Evolutionary conservation across 2,113 vertebrate genomes (phyloP).

Genomic region (Pseudopipra pipra): DNA sequence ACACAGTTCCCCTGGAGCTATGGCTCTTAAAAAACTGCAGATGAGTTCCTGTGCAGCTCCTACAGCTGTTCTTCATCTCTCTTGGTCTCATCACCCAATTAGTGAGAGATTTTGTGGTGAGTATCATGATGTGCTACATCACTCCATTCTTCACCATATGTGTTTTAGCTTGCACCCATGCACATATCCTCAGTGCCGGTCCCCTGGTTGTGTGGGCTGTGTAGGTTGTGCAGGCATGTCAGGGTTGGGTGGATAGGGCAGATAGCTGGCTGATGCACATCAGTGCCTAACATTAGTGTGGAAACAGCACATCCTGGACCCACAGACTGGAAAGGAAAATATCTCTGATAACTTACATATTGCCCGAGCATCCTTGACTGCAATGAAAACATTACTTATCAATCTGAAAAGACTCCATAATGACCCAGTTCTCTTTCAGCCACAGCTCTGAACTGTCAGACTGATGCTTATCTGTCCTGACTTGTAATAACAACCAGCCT

Average conservation of each 20-base stretch:
- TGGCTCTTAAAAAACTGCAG: slow-evolving; percentile 7
- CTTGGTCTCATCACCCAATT: slow-evolving; percentile 60
- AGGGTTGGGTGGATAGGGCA: not conserved
- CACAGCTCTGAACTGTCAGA: slow-evolving; percentile 13
- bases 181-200: not conserved
- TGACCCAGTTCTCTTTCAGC: not conserved
- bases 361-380: not conserved
- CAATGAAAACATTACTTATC: not conserved
- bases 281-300: not conserved
- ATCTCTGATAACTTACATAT: not conserved
- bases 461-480: not conserved
- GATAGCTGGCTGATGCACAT: not conserved
- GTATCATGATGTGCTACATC: not conserved
- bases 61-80: slow-evolving; percentile 67
- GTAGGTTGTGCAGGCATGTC: not conserved
- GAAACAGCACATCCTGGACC: not conserved
- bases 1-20: slow-evolving; percentile 35
- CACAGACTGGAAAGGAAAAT: not conserved
- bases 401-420: not conserved
- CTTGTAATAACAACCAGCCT: not conserved
- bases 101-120: not conserved
- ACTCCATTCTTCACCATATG: not conserved
- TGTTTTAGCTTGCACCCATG: not conserved
- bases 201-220: not conserved
- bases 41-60: slow-evolving; percentile 2